Evolutionary conservation across 2,888 invertebrate species (phyloP), one percentile per base, ranked within the genome.

Genomic region (Marronus borbonicus): DNA sequence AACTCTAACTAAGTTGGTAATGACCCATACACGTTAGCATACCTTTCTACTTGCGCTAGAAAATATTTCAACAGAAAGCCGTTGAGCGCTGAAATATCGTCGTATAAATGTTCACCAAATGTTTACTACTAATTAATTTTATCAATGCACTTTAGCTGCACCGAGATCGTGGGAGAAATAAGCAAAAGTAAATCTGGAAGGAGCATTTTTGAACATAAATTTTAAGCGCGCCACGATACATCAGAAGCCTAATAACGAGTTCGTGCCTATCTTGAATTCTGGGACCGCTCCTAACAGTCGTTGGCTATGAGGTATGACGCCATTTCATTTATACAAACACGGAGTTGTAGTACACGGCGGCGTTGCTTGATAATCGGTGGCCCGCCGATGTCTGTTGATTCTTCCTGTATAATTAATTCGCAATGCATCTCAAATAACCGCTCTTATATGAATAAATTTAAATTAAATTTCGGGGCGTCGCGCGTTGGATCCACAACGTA

Each of bases 241-340:
- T 88, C 86, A 87, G 85, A 82, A 82, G 84, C 83, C 84, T 86
- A 85, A 86, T 86, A 88, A 86, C 87, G 86, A 88, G 87, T 88
- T 87, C 88, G 87, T 88, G 87, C 87, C 86, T 87, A 88, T 87
- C 86, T 87, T 86, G 86, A 83, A 86, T 88, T 87, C 87, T 85
- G 87, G 86, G 44, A 85, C 86, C 86, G 85, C 82, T 86, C 85
- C 86, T 88, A 88, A 88, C 86, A 88, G 88, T 86, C 88, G 87
- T 88, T 88, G 87, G 81, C 85, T 86, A 87, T 88, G 89, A 89
- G 84, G 86, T 86, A 88, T 88, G 88, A 87, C 87, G 88, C 87
- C 87, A 88, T 89, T 89, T 88, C 88, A 89, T 88, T 88, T 88
- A 88, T 88, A 88, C 88, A 88, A 89, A 89, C 88, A 88, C 85